These are phyloP conservation scores for Cephus sareptanus DNA, from an alignment of 2,888 invertebrate species.

Conservation along the genomic window DNA sequence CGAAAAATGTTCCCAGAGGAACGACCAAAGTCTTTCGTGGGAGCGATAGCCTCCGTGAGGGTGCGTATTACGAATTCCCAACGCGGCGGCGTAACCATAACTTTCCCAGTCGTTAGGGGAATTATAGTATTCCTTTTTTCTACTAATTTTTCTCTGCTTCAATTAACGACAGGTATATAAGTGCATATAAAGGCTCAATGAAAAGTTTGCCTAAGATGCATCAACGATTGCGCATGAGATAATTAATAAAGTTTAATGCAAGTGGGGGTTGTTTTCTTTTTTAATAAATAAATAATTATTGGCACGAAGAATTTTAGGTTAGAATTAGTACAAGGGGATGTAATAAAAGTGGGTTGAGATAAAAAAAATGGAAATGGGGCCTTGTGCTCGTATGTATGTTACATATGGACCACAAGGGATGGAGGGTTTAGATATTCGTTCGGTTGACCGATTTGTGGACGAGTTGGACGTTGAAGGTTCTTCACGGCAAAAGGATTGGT, in stretches of 20 bases:
- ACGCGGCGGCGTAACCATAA: neutral
- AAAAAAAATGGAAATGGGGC: neutral
- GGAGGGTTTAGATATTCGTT: neutral
- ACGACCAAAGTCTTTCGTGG: neutral
- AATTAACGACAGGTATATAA: neutral
- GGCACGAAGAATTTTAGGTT: neutral
- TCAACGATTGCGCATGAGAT: neutral
- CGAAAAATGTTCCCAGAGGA: neutral
- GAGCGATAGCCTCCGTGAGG: neutral
- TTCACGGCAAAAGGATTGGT: neutral
- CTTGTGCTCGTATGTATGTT: neutral
- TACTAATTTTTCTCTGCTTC: neutral
- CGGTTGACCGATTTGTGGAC: neutral
- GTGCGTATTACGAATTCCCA: conserved; percentile 2
- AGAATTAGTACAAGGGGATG: neutral
- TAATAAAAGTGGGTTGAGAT: neutral
- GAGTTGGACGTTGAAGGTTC: neutral
- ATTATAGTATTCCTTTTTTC: neutral
- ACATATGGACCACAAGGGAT: neutral
- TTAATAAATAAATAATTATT: neutral
- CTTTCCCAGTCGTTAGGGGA: neutral
- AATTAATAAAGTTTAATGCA: neutral
- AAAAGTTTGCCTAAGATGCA: neutral
- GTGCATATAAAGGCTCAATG: too few relatives aligned
- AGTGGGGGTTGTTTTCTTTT: neutral